Evolutionary conservation across 2,888 invertebrate species (phyloP).

Genomic region (Hydroisotoma schaefferi): DNA sequence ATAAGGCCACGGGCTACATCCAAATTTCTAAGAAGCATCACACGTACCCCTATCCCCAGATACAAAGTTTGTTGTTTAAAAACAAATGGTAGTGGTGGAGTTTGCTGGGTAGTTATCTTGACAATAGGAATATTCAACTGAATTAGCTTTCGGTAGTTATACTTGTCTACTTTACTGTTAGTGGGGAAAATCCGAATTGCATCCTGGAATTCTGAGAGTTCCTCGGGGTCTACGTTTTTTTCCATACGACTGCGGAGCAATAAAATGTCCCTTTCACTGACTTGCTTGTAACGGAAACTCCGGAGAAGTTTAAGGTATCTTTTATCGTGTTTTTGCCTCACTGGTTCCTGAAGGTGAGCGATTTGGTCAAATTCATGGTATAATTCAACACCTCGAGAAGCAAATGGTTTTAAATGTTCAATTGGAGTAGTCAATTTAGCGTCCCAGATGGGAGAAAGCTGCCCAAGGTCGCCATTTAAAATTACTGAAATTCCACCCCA

Average conservation of each 20-base stretch:
- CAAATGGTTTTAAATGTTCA: background rate
- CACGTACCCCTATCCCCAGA: background rate
- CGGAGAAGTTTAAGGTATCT: background rate
- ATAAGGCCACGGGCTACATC: background rate
- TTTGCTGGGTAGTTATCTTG: background rate
- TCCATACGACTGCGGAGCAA: background rate
- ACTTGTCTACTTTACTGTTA: background rate
- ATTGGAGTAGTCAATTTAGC: background rate
- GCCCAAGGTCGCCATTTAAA: background rate
- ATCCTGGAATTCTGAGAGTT: background rate
- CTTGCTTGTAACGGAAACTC: background rate
- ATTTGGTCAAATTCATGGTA: background rate
- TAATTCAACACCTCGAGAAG: background rate
- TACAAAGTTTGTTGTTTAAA: background rate
- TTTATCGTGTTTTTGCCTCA: background rate
- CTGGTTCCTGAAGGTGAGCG: background rate
- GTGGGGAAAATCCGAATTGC: background rate
- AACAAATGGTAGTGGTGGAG: background rate
- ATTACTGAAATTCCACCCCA: background rate
- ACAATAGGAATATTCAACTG: background rate
- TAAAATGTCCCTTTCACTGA: background rate
- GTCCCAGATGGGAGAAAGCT: background rate
- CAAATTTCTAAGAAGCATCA: conserved; percentile 2
- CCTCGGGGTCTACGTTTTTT: background rate
- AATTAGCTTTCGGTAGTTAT: background rate